phyloP scores from a whole-genome alignment of 2,113 vertebrate species.

The Calonectris borealis region DNA sequence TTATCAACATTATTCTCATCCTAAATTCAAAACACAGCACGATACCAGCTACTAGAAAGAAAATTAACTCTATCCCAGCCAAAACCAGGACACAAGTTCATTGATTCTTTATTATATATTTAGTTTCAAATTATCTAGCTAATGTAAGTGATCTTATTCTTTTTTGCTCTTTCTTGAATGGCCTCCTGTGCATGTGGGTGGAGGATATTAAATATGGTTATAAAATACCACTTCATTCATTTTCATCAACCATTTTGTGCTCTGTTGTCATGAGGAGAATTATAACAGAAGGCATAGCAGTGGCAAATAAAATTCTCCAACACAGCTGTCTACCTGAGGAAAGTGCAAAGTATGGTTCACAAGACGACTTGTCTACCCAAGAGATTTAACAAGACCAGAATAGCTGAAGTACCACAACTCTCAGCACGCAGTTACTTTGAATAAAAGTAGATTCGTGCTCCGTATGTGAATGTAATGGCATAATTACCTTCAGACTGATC shows the following conservation, averaged over 20 bases:
- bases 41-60: not conserved
- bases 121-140: not conserved
- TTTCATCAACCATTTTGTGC: not conserved
- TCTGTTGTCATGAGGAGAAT: not conserved
- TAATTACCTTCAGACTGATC: not conserved
- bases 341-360: not conserved
- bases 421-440: not conserved
- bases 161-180: not conserved
- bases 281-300: not conserved
- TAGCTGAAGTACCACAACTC: not conserved
- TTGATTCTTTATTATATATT: not conserved
- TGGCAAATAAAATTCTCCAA: not conserved
- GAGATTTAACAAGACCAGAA: not conserved
- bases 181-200: not conserved
- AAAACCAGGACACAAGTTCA: not conserved
- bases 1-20: not conserved
- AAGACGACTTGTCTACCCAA: not conserved
- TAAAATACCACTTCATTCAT: not conserved
- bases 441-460: not conserved
- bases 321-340: not conserved
- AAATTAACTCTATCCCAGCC: not conserved
- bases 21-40: not conserved
- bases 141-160: not conserved
- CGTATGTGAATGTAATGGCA: not conserved
- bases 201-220: not conserved